Evolutionary conservation across 1,140 invertebrate species (phyloP), one percentile per base, ranked within the genome.

Genomic region (Liolophura sinensis): DNA sequence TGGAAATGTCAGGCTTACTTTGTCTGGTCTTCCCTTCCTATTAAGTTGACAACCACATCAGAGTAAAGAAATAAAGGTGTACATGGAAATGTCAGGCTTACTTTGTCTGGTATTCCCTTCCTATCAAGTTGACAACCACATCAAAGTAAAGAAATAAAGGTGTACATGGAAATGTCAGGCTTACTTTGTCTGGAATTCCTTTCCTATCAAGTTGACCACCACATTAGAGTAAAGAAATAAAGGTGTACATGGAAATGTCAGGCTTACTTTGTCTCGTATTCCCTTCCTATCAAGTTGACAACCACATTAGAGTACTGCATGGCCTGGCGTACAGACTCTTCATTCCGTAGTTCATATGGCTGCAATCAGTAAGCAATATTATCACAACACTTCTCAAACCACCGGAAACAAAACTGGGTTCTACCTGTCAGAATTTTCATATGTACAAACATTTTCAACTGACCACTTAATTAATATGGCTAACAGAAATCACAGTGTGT

Each of bases 281-380:
- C 91, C 60, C 91, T 87, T 25, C 97, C 96, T 75, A 99, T 90
- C 49, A 98, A 86, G 85, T 99, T 99, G 70, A 99, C 90, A 0
- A 99, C 97, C 67, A 99, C 92, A 87, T 99, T 98, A 0, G 97
- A 99, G 86, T 99, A 93, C 77, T 93, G 92, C 7, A 99, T 88
- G 15, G 91, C 91, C 83, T 92, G 94, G 6, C 89, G 85, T 72
- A 99, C 92, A 0, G 91, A 91, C n/a, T 92, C 91, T 76, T 97
- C 93, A 87, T 99, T 94, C 54, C 88, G 86, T 24, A 99, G 76
- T 78, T 96, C 76, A 81, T 90, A 98, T 4, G 91, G 94, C 78
- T 92, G 69, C 27, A 89, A 82, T 92, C 49, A 64, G 64, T 65
- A 51, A 74, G 15, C 70, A 31, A 18, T 64, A 60, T n/a, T n/a